A percentile compares a stretch with the other conserved stretches of the same genome.
phyloP scores from a whole-genome alignment of 2,888 invertebrate genomes.

The Drosophila robusta region DNA sequence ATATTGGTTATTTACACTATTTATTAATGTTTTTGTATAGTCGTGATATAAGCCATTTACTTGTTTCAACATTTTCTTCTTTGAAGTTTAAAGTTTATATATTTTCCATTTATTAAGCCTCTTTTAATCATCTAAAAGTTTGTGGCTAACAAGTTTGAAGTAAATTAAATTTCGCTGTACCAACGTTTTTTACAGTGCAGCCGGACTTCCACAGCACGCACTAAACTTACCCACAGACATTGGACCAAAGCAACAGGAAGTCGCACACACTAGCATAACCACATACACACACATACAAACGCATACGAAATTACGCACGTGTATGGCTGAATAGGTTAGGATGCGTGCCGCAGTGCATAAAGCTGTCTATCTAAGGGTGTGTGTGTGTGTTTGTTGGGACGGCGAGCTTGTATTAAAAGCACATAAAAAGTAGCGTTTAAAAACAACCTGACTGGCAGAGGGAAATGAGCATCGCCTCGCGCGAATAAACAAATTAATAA shows the following conservation, averaged over 20 bases:
- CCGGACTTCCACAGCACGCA: conserved; percentile 40
- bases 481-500: conserved; percentile 80
- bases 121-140: too few relatives aligned
- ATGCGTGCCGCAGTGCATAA: conserved; percentile 44
- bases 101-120: too few relatives aligned
- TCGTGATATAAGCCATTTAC: too few relatives aligned
- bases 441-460: conserved; percentile 37
- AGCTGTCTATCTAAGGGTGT: conserved; percentile 41
- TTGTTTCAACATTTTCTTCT: too few relatives aligned
- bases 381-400: conserved; percentile 15
- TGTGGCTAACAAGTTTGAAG: too few relatives aligned
- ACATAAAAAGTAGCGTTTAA: conserved; percentile 61
- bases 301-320: conserved; percentile 8
- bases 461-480: conserved; percentile 53
- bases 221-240: conserved; percentile 34
- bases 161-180: background rate
- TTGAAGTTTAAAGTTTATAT: too few relatives aligned
- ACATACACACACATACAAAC: conserved; percentile 6
- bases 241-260: conserved; percentile 62
- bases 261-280: conserved; percentile 12
- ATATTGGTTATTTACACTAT: background rate
- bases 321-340: conserved; percentile 20
- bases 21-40: background rate
- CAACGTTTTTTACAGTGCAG: conserved; percentile 35
- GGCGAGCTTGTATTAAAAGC: conserved; percentile 60